A percentile compares a stretch with the other conserved stretches of the same genome.
Conservation (phyloP, 1,140 invertebrate genomes). For the Thaumetopoea pityocampa region DNA sequence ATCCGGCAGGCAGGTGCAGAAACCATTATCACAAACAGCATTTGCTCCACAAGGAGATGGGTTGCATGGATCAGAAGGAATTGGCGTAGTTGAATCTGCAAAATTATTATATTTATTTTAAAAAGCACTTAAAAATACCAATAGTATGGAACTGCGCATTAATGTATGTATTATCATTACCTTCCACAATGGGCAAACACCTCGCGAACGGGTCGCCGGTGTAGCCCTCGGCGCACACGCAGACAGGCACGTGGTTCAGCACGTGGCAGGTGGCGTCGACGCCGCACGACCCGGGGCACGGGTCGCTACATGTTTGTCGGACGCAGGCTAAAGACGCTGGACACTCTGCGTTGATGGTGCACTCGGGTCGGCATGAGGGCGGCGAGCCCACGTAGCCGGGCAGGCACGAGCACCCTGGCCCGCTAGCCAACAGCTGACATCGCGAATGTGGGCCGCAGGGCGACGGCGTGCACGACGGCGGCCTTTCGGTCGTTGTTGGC, state of each 20-base stretch:
- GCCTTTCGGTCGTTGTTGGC: conserved; percentile 76
- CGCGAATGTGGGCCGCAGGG: conserved; percentile 90
- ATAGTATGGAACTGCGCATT: neutral
- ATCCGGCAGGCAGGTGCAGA: conserved; percentile 83
- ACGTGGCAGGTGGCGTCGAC: conserved; percentile 84
- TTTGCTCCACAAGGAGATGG: conserved; percentile 89
- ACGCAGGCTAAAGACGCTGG: conserved; percentile 83
- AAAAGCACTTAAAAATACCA: neutral
- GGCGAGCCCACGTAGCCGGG: conserved; percentile 85
- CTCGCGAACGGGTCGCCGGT: conserved; percentile 87
- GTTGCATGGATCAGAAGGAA: conserved; percentile 79
- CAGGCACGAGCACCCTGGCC: conserved; percentile 86
- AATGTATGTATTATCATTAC: conserved; percentile 37
- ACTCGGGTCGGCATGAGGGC: conserved; percentile 85
- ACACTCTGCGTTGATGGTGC: conserved; percentile 84
- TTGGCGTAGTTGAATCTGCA: conserved; percentile 54
- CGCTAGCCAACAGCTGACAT: conserved; percentile 83
- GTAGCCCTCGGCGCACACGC: conserved; percentile 82
- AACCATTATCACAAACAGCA: conserved; percentile 81
- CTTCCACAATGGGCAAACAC: conserved; percentile 77
- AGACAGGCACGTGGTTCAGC: conserved; percentile 85
- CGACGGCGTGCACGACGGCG: conserved; percentile 84
- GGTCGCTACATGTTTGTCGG: conserved; percentile 84
- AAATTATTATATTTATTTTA: conserved; percentile 16
- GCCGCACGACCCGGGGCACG: conserved; percentile 85